phyloP scores from a whole-genome alignment of 2,888 invertebrate species.

The Spodoptera picta region DNA sequence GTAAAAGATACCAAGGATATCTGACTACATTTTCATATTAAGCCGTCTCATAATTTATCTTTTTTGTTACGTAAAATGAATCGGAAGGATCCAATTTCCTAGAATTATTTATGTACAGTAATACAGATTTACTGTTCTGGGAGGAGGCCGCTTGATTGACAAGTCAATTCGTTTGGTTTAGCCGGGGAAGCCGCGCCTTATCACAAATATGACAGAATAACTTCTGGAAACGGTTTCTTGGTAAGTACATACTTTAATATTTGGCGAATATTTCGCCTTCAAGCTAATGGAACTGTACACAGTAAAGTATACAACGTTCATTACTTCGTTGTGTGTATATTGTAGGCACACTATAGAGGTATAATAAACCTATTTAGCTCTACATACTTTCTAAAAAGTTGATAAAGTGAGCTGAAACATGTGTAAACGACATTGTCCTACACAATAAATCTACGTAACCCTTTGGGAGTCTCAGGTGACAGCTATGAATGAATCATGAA shows the following conservation, averaged over 20 bases:
- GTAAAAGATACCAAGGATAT: conserved; percentile 1
- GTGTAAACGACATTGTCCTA: not conserved
- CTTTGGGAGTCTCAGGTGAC: conserved; percentile 31
- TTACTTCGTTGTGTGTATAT: not conserved
- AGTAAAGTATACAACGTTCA: too few relatives aligned
- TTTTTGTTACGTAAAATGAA: conserved; percentile 34
- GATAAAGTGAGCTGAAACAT: not conserved
- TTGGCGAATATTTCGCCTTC: not conserved
- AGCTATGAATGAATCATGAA: conserved; percentile 43
- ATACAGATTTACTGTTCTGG: conserved; percentile 43
- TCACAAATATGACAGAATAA: conserved; percentile 46
- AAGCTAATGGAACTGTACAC: too few relatives aligned
- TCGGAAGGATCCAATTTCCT: conserved; percentile 44
- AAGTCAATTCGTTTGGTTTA: conserved; percentile 51
- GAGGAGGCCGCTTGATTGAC: conserved; percentile 53
- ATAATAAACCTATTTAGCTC: not conserved
- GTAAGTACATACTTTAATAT: conserved; percentile 15
- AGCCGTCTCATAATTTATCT: conserved; percentile 27
- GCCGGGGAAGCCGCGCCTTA: conserved; percentile 29
- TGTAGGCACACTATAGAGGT: not conserved
- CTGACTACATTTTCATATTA: conserved; percentile 18
- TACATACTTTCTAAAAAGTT: too few relatives aligned
- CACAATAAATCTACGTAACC: conserved; percentile 2
- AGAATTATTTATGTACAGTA: conserved; percentile 40
- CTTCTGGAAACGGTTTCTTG: conserved; percentile 27